Conservation (phyloP, 2,113 vertebrate genomes). For the Campylorhamphus procurvoides region DNA sequence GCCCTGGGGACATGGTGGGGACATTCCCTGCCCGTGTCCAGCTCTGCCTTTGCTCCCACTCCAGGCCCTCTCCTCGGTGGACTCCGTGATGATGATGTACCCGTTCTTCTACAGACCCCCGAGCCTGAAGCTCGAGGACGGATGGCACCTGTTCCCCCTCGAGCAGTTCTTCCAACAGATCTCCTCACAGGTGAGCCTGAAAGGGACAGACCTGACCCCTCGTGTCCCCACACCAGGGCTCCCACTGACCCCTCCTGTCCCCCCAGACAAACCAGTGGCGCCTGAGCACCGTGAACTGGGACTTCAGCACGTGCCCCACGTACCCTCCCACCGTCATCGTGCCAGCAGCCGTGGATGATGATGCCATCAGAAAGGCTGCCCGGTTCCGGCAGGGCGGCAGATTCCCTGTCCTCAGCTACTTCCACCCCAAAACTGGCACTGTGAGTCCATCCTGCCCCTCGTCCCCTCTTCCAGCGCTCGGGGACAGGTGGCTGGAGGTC, state of each 20-base stretch:
- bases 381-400: conserved; percentile 83
- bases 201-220: too few species aligned
- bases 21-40: not conserved
- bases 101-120: conserved; percentile 87
- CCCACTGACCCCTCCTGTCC: not conserved
- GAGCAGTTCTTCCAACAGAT: conserved; percentile 74
- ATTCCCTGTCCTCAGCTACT: conserved; percentile 84
- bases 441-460: conserved; percentile 43
- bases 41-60: not conserved
- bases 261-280: conserved; percentile 79
- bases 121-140: conserved; percentile 68
- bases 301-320: conserved; percentile 78
- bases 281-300: conserved; percentile 78
- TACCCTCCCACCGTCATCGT: conserved; percentile 78
- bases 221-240: not conserved
- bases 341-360: conserved; percentile 68
- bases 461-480: fast-evolving
- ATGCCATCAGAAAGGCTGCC: conserved; percentile 69
- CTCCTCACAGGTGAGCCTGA: conserved; percentile 72
- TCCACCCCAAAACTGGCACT: conserved; percentile 76
- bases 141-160: conserved; percentile 73
- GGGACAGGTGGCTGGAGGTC: fast-evolving
- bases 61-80: conserved; percentile 85
- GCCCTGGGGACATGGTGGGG: not conserved
- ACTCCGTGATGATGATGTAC: conserved; percentile 82